Conservation (phyloP, 1,140 invertebrate species). For the Pomacea maculata region DNA sequence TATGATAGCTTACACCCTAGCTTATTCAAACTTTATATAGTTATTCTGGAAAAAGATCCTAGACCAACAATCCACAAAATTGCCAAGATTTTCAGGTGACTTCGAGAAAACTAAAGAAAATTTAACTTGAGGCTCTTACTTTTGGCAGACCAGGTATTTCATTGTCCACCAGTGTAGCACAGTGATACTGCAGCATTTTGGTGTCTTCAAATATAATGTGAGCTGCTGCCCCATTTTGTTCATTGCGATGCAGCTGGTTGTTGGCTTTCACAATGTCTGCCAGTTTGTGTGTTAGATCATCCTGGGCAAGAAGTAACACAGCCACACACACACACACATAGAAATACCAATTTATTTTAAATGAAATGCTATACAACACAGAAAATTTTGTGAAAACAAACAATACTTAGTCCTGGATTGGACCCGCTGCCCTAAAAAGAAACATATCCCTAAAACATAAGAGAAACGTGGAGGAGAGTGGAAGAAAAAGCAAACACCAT, state of each 20-base stretch:
- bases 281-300: constrained; percentile 99
- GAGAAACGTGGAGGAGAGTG: too few relatives aligned
- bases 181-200: constrained; percentile 98
- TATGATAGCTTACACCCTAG: too few relatives aligned
- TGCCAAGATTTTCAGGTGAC: background rate
- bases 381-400: too few relatives aligned
- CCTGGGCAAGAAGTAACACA: constrained; percentile 69
- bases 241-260: constrained; percentile 93
- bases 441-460: too few relatives aligned
- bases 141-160: constrained; percentile 97
- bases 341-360: too few relatives aligned
- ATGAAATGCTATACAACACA: too few relatives aligned
- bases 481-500: background rate
- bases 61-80: background rate
- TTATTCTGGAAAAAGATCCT: too few relatives aligned
- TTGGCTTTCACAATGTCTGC: constrained; percentile 99
- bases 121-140: constrained; percentile 62
- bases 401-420: too few relatives aligned
- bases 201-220: constrained; percentile 97
- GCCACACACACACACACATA: too few relatives aligned
- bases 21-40: too few relatives aligned
- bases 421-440: too few relatives aligned
- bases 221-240: constrained; percentile 93
- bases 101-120: background rate
- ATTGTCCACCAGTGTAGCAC: constrained; percentile 97